Percentiles rank a stretch among this genome's conserved stretches.
Evolutionary conservation across 2,888 invertebrate species (phyloP).

Genomic region (Metallyticus violacea): DNA sequence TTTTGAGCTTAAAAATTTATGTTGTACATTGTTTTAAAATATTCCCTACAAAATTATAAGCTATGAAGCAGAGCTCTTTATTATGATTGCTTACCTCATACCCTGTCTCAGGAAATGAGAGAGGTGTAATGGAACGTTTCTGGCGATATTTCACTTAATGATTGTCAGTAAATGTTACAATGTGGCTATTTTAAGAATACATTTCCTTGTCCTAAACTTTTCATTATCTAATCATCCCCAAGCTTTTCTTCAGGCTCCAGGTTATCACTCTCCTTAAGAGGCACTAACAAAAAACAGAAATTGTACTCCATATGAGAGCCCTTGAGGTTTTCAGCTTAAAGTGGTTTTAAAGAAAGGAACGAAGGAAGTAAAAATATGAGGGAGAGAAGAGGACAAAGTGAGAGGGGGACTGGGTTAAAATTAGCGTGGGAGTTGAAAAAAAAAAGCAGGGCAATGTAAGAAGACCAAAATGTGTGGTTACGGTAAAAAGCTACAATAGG

Average conservation of each 20-base stretch:
- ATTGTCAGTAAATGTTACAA: too few relatives aligned
- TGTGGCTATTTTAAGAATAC: not conserved
- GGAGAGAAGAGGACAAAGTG: not conserved
- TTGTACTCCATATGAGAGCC: not conserved
- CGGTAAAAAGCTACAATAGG: too few relatives aligned
- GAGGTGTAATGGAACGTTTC: too few relatives aligned
- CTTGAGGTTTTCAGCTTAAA: not conserved
- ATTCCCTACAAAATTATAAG: too few relatives aligned
- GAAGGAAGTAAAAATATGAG: not conserved
- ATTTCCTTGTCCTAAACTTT: not conserved
- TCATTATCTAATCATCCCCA: not conserved
- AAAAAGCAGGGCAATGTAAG: not conserved
- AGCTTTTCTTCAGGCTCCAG: not conserved
- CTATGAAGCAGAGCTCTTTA: too few relatives aligned
- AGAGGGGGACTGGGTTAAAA: too few relatives aligned
- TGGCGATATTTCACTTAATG: too few relatives aligned
- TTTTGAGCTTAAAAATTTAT: too few relatives aligned
- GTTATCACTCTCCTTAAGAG: not conserved
- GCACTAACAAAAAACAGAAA: not conserved
- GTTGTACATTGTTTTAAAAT: too few relatives aligned
- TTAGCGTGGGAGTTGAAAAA: too few relatives aligned
- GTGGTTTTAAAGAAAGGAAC: not conserved
- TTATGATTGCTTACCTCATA: too few relatives aligned
- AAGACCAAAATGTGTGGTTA: not conserved
- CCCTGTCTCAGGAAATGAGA: too few relatives aligned